These are phyloP conservation scores for Eueides isabella DNA, from an alignment of 1,140 invertebrate genomes.

Conservation along the genomic window DNA sequence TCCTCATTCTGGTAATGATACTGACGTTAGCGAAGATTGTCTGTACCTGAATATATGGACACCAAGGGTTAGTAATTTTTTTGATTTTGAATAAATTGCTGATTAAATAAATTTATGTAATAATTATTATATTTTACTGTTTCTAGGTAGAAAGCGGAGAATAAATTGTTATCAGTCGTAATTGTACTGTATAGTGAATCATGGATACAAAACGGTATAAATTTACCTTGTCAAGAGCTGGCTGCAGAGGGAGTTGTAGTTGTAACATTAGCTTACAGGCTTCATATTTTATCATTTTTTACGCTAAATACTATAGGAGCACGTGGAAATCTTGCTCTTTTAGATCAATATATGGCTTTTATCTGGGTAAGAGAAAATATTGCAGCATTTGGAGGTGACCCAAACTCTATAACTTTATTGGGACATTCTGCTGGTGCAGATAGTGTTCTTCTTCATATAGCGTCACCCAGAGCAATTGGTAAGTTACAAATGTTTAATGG, in stretches of 20 bases:
- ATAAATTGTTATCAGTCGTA: slow-evolving; percentile 83
- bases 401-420: slow-evolving; percentile 86
- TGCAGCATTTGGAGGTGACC: slow-evolving; percentile 87
- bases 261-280: slow-evolving; percentile 85
- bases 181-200: slow-evolving; percentile 84
- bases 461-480: slow-evolving; percentile 84
- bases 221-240: slow-evolving; percentile 84
- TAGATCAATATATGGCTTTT: slow-evolving; percentile 88
- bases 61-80: slow-evolving; percentile 54
- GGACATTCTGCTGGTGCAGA: slow-evolving; percentile 87
- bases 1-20: slow-evolving; percentile 53
- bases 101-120: background rate
- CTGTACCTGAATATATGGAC: slow-evolving; percentile 76
- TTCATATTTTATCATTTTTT: slow-evolving; percentile 88
- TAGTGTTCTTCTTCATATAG: slow-evolving; percentile 84
- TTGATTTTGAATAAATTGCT: background rate
- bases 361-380: slow-evolving; percentile 89
- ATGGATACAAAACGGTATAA: slow-evolving; percentile 61
- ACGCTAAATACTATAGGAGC: slow-evolving; percentile 83
- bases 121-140: slow-evolving; percentile 28
- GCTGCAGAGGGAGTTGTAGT: slow-evolving; percentile 86
- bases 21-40: slow-evolving; percentile 68
- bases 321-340: slow-evolving; percentile 87
- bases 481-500: slow-evolving; percentile 33
- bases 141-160: slow-evolving; percentile 82